Percentiles rank a stretch among this genome's conserved stretches.
phyloP scores from a whole-genome alignment of 2,113 vertebrate genomes.

The Sterna hirundo region DNA sequence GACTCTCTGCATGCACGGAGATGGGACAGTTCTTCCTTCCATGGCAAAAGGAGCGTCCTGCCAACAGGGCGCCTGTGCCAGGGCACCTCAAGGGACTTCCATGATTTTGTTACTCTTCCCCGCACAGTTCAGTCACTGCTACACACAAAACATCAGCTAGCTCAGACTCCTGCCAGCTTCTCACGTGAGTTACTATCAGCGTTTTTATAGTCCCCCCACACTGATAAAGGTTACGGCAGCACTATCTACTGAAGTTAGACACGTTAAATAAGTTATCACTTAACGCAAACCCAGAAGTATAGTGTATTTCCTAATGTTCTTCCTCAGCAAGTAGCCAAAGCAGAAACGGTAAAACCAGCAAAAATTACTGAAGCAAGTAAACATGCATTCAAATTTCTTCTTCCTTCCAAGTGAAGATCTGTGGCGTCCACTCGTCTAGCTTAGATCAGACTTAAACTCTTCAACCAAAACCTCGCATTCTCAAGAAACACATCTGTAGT shows the following conservation, averaged over 20 bases:
- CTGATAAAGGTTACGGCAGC: fast-evolving
- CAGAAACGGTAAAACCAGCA: neutral
- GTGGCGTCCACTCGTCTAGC: neutral
- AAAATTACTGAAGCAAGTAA: neutral
- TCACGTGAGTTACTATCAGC: neutral
- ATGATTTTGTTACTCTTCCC: neutral
- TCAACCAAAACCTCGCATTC: neutral
- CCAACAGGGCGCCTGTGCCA: neutral
- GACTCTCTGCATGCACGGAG: neutral
- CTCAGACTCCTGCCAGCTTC: neutral
- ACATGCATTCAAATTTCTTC: slow-evolving; percentile 26
- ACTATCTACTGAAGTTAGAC: neutral
- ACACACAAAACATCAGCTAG: neutral
- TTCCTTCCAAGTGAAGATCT: slow-evolving; percentile 9
- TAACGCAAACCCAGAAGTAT: neutral
- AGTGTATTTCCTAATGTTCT: neutral
- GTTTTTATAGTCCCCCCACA: fast-evolving
- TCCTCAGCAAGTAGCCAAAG: neutral
- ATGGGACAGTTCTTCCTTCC: neutral
- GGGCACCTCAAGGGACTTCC: neutral
- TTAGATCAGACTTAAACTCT: neutral
- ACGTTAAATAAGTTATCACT: neutral
- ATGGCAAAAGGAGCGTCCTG: neutral
- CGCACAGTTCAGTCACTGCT: neutral
- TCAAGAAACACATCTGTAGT: slow-evolving; percentile 28